A percentile compares a stretch with the other conserved stretches of the same genome.
These are phyloP conservation scores for Plemyria rubiginata DNA, from an alignment of 2,888 invertebrate species.

Conservation along the genomic window DNA sequence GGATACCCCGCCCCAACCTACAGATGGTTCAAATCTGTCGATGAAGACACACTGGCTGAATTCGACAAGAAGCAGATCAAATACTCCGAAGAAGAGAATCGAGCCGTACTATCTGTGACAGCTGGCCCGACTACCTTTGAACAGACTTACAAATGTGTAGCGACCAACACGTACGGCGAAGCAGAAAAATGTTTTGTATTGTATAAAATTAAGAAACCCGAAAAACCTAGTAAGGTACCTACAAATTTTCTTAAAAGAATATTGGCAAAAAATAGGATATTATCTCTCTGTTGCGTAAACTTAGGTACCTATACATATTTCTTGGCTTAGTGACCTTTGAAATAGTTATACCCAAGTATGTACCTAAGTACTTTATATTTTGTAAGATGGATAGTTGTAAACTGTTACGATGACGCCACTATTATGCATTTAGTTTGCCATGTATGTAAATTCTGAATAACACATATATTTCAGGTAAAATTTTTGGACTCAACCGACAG, in stretches of 20 bases:
- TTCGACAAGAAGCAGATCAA: slow-evolving; percentile 57
- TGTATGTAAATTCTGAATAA: too few relatives aligned
- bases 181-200: slow-evolving; percentile 55
- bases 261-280: too few relatives aligned
- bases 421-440: too few relatives aligned
- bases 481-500: slow-evolving; percentile 38
- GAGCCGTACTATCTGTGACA: slow-evolving; percentile 54
- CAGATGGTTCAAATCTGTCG: slow-evolving; percentile 62
- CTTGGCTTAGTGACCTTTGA: too few relatives aligned
- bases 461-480: slow-evolving; percentile 48
- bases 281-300: too few relatives aligned
- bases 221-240: slow-evolving; percentile 56
- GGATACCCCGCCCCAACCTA: slow-evolving; percentile 65
- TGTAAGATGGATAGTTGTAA: too few relatives aligned
- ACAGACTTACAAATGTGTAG: slow-evolving; percentile 61
- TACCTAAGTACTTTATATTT: too few relatives aligned
- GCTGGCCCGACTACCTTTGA: slow-evolving; percentile 57
- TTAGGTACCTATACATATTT: too few relatives aligned
- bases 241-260: too few relatives aligned
- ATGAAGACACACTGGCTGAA: slow-evolving; percentile 53
- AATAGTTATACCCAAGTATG: too few relatives aligned
- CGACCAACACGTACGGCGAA: slow-evolving; percentile 59
- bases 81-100: slow-evolving; percentile 48
- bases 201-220: slow-evolving; percentile 56
- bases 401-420: too few relatives aligned